These are phyloP conservation scores for Brotogeris chrysoptera DNA, from an alignment of 2,797 vertebrate genomes.

Conservation along the genomic window DNA sequence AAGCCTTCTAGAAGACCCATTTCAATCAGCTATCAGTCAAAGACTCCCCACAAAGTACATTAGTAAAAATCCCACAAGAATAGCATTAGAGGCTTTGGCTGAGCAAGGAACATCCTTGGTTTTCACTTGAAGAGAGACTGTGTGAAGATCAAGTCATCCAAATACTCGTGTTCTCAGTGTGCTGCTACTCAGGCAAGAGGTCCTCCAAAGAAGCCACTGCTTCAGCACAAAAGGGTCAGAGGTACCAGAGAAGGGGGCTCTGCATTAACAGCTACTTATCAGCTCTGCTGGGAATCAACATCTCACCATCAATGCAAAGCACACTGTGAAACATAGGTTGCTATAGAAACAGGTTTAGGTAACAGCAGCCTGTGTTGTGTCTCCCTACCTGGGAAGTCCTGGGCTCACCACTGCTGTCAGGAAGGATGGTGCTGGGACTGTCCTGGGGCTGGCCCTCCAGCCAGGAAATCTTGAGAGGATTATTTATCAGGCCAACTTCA, in stretches of 20 bases:
- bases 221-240: background rate
- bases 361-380: background rate
- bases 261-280: background rate
- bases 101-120: background rate
- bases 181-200: background rate
- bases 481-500: constrained; percentile 86
- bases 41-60: background rate
- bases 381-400: constrained; percentile 81
- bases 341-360: background rate
- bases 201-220: background rate
- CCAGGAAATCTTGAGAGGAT: constrained; percentile 93
- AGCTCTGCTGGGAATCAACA: background rate
- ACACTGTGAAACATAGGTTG: background rate
- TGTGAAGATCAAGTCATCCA: background rate
- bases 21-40: background rate
- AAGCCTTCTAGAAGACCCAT: background rate
- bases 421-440: background rate
- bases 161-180: background rate
- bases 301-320: background rate
- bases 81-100: background rate
- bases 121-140: background rate
- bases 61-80: background rate
- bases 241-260: background rate
- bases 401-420: constrained; percentile 40
- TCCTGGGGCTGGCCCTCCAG: constrained; percentile 84